These are phyloP conservation scores for Poecilia latipinna DNA, from an alignment of 2,113 vertebrate genomes.

Conservation along the genomic window DNA sequence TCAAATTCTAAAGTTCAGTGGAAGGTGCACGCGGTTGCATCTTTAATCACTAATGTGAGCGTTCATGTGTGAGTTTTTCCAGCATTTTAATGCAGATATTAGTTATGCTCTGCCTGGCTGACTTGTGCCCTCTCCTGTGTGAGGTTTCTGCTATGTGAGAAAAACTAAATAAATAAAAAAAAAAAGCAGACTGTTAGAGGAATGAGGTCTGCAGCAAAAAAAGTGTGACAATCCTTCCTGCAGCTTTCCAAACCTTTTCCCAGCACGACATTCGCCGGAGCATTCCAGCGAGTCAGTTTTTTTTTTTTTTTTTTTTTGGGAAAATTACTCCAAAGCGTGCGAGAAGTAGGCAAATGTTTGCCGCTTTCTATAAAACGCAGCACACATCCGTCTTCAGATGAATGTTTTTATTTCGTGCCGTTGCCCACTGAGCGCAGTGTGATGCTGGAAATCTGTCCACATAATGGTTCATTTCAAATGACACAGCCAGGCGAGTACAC, in stretches of 20 bases:
- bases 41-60: neutral
- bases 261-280: slow-evolving; percentile 14
- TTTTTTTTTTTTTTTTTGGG: neutral
- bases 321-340: slow-evolving; percentile 29
- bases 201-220: neutral
- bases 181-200: neutral
- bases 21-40: too few species aligned
- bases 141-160: neutral
- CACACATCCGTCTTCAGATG: slow-evolving; percentile 16
- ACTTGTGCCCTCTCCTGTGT: slow-evolving; percentile 5
- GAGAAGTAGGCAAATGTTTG: too few species aligned
- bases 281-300: slow-evolving; percentile 31
- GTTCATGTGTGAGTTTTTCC: neutral
- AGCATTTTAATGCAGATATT: slow-evolving; percentile 10
- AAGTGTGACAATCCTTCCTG: slow-evolving; percentile 29
- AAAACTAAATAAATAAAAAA: too few species aligned
- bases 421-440: slow-evolving; percentile 34
- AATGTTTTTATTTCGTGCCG: slow-evolving; percentile 30
- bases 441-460: slow-evolving; percentile 20
- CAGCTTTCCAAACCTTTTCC: slow-evolving; percentile 33
- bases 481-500: slow-evolving; percentile 30
- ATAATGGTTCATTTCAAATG: slow-evolving; percentile 30
- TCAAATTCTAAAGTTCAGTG: too few species aligned
- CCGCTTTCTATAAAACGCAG: slow-evolving; percentile 3
- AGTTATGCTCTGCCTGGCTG: slow-evolving; percentile 1